These are phyloP conservation scores for Hyphantria cunea DNA, from an alignment of 1,140 invertebrate genomes.

Conservation along the genomic window DNA sequence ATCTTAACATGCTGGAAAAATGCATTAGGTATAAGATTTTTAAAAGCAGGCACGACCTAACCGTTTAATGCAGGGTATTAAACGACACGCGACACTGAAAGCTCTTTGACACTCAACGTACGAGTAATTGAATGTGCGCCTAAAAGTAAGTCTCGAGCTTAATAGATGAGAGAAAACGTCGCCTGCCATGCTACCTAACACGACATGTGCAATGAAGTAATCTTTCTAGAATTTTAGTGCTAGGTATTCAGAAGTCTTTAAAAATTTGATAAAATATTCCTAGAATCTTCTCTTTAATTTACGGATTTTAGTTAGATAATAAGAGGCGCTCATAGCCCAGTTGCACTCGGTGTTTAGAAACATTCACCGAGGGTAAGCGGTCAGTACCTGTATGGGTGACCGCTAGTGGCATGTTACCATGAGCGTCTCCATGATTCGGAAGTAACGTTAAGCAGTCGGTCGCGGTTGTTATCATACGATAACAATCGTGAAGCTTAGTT, in stretches of 20 bases:
- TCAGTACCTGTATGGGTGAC: too few relatives aligned
- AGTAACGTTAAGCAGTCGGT: too few relatives aligned
- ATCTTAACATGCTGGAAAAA: not conserved
- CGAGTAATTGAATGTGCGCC: constrained; percentile 48
- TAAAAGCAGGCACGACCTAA: constrained; percentile 36
- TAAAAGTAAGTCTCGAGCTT: constrained; percentile 24
- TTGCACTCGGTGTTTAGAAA: too few relatives aligned
- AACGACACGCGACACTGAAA: constrained; percentile 46
- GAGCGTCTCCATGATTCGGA: too few relatives aligned
- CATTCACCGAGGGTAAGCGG: too few relatives aligned
- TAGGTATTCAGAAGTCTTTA: not conserved
- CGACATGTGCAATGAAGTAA: constrained; percentile 11
- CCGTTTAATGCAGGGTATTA: constrained; percentile 40
- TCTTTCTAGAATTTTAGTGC: not conserved
- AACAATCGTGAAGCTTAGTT: too few relatives aligned
- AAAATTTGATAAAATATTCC: too few relatives aligned
- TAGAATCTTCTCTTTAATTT: too few relatives aligned
- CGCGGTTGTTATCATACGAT: too few relatives aligned
- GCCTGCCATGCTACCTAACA: not conserved
- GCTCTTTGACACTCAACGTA: constrained; percentile 47
- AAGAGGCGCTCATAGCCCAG: too few relatives aligned
- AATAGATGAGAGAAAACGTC: constrained; percentile 14
- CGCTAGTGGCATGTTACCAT: too few relatives aligned
- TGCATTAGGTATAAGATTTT: constrained; percentile 31
- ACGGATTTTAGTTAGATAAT: too few relatives aligned